Base-by-base conservation (phyloP, 2,888 invertebrate genomes). In the Zaprionus obscuricornis region DNA sequence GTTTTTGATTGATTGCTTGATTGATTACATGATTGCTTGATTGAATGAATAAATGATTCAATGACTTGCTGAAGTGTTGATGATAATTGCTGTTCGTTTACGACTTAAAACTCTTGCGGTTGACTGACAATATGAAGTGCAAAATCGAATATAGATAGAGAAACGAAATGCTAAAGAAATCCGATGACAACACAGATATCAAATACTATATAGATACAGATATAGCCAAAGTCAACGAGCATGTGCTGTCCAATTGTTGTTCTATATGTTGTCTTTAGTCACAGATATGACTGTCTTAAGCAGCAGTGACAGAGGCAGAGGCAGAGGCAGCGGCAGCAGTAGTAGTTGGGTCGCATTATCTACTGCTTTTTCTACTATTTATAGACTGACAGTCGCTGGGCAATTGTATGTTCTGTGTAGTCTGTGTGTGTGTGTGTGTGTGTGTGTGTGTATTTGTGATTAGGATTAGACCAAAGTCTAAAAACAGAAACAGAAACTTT, bases 141-240 rank as follows among this genome's bases (percentile, higher is more conserved):
- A 57, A 73, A 77, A 77, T 65, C 65, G 36, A 13, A 18, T 14
- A 36, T 20, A 69, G 71, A 74, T 56, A 66, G 67, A 67, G 46
- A 34, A 14, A 3, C 33, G 14, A 45, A 56, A 52, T 31, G 51
- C 22, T 45, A 34, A 55, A 58, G 58, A 46, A 36, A 59, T 45
- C 29, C 24, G 66, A 70, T 52, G 81, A 76, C 68, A 68, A 66
- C 54, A 39, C n/a, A 8, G 51, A 45, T 45, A 45, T 10, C 27
- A n/a, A n/a, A n/a, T n/a, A n/a, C n/a, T n/a, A n/a, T n/a, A n/a
- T n/a, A n/a, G n/a, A n/a, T n/a, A n/a, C n/a, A 24, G 65, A 66
- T 46, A 69, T 7, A 20, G 45, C 31, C 11, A 27, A 8, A 8
- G 8, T 8, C 2, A 8, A 27, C 8, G 27, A n/a, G 27, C 10